Evolutionary conservation across 2,797 vertebrate genomes (phyloP).

Genomic region (Brotula barbata): DNA sequence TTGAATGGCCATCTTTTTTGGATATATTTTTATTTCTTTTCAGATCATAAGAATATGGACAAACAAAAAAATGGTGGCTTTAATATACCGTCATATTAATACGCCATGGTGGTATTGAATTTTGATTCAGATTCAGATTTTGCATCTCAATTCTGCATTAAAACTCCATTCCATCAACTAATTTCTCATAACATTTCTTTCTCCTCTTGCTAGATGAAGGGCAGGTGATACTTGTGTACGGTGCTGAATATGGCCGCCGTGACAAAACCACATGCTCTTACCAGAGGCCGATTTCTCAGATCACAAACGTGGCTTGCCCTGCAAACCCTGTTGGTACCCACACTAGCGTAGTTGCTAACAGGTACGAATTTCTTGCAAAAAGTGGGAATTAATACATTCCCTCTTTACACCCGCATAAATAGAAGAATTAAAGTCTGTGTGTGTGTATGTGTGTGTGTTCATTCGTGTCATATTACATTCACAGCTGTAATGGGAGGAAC

Average conservation of each 20-base stretch:
- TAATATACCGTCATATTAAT: no score
- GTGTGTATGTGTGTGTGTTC: no score
- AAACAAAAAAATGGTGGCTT: not conserved
- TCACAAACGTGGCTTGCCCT: not conserved
- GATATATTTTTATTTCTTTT: no score
- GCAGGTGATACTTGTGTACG: conserved; percentile 18
- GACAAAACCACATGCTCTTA: conserved; percentile 32
- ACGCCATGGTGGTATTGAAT: no score
- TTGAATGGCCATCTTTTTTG: no score
- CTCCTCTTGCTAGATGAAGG: conserved; percentile 15
- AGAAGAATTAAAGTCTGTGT: no score
- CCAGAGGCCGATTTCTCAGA: rapidly evolving
- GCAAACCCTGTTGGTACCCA: conserved; percentile 4
- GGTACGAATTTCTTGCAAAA: conserved; percentile 12
- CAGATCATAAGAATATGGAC: not conserved
- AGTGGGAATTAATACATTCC: no score
- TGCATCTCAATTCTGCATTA: no score
- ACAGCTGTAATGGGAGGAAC: conserved; percentile 44
- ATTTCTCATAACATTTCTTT: no score
- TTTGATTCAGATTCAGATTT: no score
- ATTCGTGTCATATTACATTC: not conserved
- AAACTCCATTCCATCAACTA: not conserved
- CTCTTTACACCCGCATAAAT: no score
- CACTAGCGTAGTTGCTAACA: conserved; percentile 10
- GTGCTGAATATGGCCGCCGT: conserved; percentile 42